Percentiles rank a stretch among this genome's conserved stretches.
phyloP scores from a whole-genome alignment of 2,113 vertebrate species.

The Tenrec ecaudatus region DNA sequence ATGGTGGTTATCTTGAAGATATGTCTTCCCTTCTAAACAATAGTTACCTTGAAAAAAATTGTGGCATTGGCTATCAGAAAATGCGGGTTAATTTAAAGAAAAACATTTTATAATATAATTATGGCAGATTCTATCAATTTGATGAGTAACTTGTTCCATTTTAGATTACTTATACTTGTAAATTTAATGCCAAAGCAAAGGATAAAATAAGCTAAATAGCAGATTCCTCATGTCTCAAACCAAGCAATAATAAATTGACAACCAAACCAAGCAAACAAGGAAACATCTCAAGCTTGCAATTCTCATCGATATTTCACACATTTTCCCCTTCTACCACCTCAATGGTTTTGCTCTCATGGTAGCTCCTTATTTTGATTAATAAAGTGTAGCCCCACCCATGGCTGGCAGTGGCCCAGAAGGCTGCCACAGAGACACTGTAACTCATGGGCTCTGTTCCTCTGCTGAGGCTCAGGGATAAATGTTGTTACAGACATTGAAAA shows the following conservation, averaged over 20 bases:
- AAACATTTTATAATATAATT: background rate
- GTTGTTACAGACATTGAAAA: no score
- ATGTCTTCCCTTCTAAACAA: background rate
- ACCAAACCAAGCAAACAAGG: background rate
- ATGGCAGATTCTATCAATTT: background rate
- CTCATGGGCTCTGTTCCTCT: no score
- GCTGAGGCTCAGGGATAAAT: no score
- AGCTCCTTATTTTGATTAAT: background rate
- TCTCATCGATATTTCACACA: background rate
- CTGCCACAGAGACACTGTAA: no score
- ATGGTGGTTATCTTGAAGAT: background rate
- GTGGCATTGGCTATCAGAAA: background rate
- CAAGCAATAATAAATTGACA: background rate
- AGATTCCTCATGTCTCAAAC: background rate
- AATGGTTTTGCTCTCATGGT: background rate
- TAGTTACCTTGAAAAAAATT: background rate
- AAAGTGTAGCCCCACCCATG: no score
- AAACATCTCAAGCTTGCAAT: background rate
- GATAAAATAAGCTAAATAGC: background rate
- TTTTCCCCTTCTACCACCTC: background rate
- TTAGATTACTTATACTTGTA: background rate
- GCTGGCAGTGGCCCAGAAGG: no score
- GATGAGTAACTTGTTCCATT: background rate
- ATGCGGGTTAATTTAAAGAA: background rate
- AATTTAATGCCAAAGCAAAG: background rate